Evolutionary conservation across 2,888 invertebrate genomes (phyloP), one percentile per base, ranked within the genome.

Genomic region (Marasmarcha lunaedactyla): DNA sequence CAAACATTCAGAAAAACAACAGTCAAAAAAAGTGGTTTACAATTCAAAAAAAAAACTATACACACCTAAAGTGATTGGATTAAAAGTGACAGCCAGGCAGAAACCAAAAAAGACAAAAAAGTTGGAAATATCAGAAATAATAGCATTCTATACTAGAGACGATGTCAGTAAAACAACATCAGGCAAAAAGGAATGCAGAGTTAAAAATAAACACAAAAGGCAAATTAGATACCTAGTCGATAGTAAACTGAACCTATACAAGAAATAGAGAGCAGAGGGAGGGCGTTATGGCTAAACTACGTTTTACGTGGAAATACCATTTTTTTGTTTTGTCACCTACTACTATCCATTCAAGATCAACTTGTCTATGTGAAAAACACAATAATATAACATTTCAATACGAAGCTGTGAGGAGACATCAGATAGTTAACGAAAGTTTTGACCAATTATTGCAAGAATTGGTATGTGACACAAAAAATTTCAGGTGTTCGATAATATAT

Each of bases 261-360:
- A 42, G 30, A 40, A 15, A 37, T 43, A 43, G 12, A 43, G 14
- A 40, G 13, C 35, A 2, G 38, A 43, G 20, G 43, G 43, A 15
- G 40, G 40, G 10, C 27, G 20, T 9, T 40, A 37, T 20, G 27
- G 37, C 15, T 43, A 37, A 33, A 38, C 37, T 10, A 43, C 40
- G n/a, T 40, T 43, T 43, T 41, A 20, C 25, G 33, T 11, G 30
- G 12, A 7, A 15, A 42, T 40, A 42, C 42, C 40, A 7, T n/a
- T 44, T 44, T 42, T 44, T 36, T 38, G 35, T 44, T 34, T 44
- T n/a, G 20, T 38, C 42, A 14, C 44, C 44, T 20, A 25, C 26
- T 15, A n/a, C n/a, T n/a, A 14, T 25, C 15, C 26, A 39, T 3
- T 37, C 34, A 7, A 40, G 45, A 41, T 26, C 33, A 14, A 40